These are phyloP conservation scores for Mus pahari DNA, from an alignment of 2,113 vertebrate species.

Conservation along the genomic window DNA sequence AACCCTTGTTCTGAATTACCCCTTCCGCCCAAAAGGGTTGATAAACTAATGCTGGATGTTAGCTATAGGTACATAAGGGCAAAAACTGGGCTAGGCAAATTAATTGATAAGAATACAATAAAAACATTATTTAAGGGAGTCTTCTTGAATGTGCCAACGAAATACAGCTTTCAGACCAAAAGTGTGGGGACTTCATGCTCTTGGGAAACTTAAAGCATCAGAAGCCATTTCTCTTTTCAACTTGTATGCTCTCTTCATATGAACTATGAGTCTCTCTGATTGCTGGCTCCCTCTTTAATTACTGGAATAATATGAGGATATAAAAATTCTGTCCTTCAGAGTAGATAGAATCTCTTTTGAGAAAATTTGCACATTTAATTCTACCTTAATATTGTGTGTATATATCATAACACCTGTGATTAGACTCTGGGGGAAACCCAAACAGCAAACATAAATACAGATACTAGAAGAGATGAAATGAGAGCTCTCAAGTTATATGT, in stretches of 20 bases:
- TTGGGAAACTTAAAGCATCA: too few relatives aligned
- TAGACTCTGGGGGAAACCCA: not conserved
- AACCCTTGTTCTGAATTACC: not conserved
- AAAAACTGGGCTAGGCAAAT: not conserved
- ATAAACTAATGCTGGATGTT: not conserved
- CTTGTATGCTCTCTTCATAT: not conserved
- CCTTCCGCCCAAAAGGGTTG: too few relatives aligned
- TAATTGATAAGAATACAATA: too few relatives aligned
- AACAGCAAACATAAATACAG: not conserved
- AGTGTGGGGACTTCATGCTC: too few relatives aligned
- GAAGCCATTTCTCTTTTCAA: not conserved
- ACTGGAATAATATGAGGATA: not conserved
- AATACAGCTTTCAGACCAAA: too few relatives aligned
- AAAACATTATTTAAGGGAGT: not conserved
- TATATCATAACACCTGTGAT: not conserved
- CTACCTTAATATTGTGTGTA: conserved; percentile 35
- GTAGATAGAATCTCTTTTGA: not conserved
- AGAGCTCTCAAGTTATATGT: not conserved
- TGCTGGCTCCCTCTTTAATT: conserved; percentile 27
- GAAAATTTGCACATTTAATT: conserved; percentile 45
- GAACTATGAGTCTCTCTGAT: conserved; percentile 35
- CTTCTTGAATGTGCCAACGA: too few relatives aligned
- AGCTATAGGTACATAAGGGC: not conserved
- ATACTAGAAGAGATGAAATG: not conserved
- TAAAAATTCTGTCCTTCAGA: not conserved